Conservation (phyloP, 37 sponge, comb jelly and placozoan species). For the Beroe forskalii region DNA sequence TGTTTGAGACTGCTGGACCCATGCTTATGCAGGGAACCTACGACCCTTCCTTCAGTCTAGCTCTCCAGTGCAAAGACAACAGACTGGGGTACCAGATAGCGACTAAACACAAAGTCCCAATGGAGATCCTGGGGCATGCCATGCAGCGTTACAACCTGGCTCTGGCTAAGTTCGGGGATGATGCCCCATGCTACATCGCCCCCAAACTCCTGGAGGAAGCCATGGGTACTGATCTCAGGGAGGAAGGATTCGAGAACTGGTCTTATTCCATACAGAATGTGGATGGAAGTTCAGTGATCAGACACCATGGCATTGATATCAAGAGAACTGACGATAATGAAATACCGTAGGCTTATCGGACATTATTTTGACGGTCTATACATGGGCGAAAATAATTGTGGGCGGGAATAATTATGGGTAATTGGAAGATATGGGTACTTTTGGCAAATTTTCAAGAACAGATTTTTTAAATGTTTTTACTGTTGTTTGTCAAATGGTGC, state of each 20-base stretch:
- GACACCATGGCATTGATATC: constrained; percentile 21
- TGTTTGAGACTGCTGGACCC: neutral
- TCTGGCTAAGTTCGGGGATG: neutral
- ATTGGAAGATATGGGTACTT: no score
- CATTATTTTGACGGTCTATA: no score
- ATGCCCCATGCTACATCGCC: constrained; percentile 8
- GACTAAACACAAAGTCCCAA: constrained; percentile 9
- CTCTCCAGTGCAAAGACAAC: constrained; percentile 29
- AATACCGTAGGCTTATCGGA: no score
- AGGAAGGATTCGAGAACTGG: neutral
- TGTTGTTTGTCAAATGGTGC: no score
- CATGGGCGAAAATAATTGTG: no score
- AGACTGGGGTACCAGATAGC: constrained; percentile 21
- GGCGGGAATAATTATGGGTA: no score
- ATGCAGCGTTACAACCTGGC: constrained; percentile 8
- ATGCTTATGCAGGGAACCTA: constrained; percentile 38
- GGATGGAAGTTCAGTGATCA: constrained; percentile 3
- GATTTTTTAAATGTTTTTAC: no score
- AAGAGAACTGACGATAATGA: neutral
- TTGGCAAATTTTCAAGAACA: no score
- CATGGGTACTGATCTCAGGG: neutral
- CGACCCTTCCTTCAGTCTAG: constrained; percentile 9
- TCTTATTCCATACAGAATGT: constrained; percentile 12
- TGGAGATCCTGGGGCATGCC: constrained; percentile 11
- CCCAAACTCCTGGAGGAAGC: constrained; percentile 14